A percentile compares a stretch with the other conserved stretches of the same genome.
Conservation (phyloP, 2,797 vertebrate species). For the Gymnothorax reevesii region DNA sequence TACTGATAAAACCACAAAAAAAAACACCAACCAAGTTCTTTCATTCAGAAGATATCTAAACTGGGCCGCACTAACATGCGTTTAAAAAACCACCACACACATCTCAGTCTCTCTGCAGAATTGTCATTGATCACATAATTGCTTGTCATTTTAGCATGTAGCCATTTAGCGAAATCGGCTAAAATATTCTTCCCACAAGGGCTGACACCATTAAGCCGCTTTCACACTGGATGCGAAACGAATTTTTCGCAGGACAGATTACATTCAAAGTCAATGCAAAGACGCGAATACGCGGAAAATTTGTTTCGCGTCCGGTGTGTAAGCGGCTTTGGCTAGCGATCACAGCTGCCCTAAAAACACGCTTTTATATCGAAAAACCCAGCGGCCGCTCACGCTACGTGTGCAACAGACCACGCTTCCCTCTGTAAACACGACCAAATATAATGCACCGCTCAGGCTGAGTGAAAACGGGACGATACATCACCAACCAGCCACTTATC, state of each 20-base stretch:
- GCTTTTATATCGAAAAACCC: background rate
- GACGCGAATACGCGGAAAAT: too few species aligned
- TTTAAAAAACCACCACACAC: background rate
- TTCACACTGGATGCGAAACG: too few species aligned
- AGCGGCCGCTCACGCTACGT: background rate
- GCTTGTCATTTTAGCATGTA: background rate
- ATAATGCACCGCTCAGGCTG: background rate
- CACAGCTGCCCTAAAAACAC: background rate
- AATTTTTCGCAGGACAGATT: too few species aligned
- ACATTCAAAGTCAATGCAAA: too few species aligned
- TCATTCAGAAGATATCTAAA: background rate
- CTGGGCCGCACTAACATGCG: too few species aligned
- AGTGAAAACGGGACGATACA: background rate
- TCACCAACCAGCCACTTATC: background rate
- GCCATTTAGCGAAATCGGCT: background rate
- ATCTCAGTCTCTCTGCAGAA: background rate
- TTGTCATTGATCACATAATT: background rate
- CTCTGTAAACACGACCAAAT: background rate
- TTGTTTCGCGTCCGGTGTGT: too few species aligned
- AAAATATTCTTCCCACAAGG: background rate
- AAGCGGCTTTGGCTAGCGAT: background rate
- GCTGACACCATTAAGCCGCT: too few species aligned
- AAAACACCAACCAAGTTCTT: too few species aligned
- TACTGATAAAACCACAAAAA: too few species aligned
- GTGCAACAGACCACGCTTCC: background rate